Conservation (phyloP, 2,113 vertebrate species). For the Hemicordylus capensis region DNA sequence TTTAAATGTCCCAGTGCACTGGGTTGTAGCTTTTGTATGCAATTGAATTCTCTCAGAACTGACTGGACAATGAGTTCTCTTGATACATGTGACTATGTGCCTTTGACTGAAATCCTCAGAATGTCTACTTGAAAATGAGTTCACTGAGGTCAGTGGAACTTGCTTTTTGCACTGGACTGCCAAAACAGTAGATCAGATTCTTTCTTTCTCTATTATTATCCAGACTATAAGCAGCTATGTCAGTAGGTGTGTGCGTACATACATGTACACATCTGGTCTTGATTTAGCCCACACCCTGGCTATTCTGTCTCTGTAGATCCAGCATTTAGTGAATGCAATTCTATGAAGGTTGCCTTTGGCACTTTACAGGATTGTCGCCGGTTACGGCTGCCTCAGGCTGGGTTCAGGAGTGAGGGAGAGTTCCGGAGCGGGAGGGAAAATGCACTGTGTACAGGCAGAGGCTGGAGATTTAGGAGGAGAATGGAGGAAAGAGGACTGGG, state of each 20-base stretch:
- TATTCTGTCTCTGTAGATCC: background rate
- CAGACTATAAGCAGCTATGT: background rate
- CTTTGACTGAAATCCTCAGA: background rate
- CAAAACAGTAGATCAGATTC: too few relatives aligned
- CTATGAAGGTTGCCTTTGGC: background rate
- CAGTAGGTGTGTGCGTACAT: background rate
- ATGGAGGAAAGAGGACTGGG: too few relatives aligned
- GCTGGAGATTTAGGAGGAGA: too few relatives aligned
- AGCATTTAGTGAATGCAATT: background rate
- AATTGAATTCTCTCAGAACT: background rate
- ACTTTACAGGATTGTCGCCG: too few relatives aligned
- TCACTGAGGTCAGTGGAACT: background rate
- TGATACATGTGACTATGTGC: background rate
- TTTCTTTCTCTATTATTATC: background rate
- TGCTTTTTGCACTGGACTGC: too few relatives aligned
- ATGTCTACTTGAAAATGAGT: background rate
- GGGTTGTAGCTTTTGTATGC: background rate
- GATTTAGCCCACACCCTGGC: too few relatives aligned
- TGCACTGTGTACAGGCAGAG: too few relatives aligned
- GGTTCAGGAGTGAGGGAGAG: too few relatives aligned
- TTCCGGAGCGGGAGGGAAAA: too few relatives aligned
- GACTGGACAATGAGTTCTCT: background rate
- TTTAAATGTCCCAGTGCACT: background rate
- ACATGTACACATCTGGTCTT: too few relatives aligned
- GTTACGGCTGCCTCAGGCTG: too few relatives aligned